Conservation (phyloP, 2,888 invertebrate species). For the Lymantria monacha region DNA sequence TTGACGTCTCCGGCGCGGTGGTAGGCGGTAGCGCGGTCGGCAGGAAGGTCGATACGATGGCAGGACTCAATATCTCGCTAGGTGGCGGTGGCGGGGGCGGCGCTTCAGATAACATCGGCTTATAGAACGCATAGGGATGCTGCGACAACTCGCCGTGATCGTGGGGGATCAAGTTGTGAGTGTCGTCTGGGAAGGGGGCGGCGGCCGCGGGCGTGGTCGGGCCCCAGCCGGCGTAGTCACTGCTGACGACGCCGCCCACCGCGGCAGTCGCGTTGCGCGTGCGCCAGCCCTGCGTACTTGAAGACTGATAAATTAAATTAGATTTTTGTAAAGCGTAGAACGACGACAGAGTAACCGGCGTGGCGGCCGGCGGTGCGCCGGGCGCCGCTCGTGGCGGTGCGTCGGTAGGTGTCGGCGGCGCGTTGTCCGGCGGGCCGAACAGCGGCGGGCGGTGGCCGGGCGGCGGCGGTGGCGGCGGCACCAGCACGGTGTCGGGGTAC, state of each 20-base stretch:
- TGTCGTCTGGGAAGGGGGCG: conserved; percentile 54
- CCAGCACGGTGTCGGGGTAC: conserved; percentile 85
- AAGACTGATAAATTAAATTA: conserved; percentile 85
- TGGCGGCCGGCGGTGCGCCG: conserved; percentile 39
- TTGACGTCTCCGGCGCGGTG: conserved; percentile 22
- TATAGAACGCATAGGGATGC: conserved; percentile 63
- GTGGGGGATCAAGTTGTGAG: conserved; percentile 62
- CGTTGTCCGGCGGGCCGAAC: conserved; percentile 54
- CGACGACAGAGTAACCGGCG: conserved; percentile 49
- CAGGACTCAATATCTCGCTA: conserved; percentile 45
- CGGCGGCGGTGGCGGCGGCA: conserved; percentile 85
- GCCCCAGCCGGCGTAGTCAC: conserved; percentile 77
- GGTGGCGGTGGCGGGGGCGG: conserved; percentile 50
- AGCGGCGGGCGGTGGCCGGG: conserved; percentile 64
- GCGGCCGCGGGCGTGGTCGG: conserved; percentile 69
- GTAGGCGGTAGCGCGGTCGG: conserved; percentile 60
- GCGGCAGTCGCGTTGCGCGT: conserved; percentile 52
- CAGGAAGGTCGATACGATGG: conserved; percentile 49
- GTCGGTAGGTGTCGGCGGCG: conserved; percentile 34
- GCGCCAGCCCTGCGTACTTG: conserved; percentile 77
- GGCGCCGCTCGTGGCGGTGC: conserved; percentile 32
- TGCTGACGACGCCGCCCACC: conserved; percentile 58
- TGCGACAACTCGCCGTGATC: conserved; percentile 50
- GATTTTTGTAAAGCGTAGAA: conserved; percentile 83
- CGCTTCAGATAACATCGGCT: conserved; percentile 63